phyloP scores from a whole-genome alignment of 1,140 invertebrate species.

The Drosophila guanche region DNA sequence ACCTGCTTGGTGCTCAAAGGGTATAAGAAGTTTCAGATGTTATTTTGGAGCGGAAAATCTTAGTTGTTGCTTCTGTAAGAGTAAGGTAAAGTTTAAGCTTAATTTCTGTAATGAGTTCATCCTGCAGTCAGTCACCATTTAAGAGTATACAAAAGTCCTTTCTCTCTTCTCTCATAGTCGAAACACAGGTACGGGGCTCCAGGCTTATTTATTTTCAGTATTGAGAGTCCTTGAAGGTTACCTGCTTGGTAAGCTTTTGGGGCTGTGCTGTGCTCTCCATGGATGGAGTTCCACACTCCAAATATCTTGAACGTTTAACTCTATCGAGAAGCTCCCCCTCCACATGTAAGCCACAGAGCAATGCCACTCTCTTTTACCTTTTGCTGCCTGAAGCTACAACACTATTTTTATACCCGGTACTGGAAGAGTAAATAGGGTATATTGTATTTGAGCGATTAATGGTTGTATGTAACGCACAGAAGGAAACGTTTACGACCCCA shows the following conservation, averaged over 20 bases:
- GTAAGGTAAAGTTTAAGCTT: no score
- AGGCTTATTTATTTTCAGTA: conserved; percentile 4
- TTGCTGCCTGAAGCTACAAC: background rate
- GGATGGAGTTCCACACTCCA: background rate
- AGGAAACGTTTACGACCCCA: no score
- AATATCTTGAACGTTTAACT: conserved; percentile 53
- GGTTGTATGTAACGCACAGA: no score
- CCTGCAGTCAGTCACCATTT: background rate
- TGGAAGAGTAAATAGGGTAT: no score
- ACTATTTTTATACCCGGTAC: background rate
- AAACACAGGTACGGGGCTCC: background rate
- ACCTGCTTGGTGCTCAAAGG: background rate
- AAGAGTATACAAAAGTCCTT: background rate
- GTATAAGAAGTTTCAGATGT: background rate
- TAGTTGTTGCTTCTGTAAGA: no score
- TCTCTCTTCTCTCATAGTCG: no score
- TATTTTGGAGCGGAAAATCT: no score
- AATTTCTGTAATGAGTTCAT: no score
- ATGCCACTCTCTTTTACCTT: background rate
- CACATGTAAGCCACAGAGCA: background rate
- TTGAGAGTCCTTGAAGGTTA: conserved; percentile 3
- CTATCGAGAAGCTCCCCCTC: conserved; percentile 50
- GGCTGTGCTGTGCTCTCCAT: conserved; percentile 6
- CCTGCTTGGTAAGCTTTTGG: conserved; percentile 3
- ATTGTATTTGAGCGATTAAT: no score